Evolutionary conservation across 2,888 invertebrate genomes (phyloP), one percentile per base, ranked within the genome.

Genomic region (Sisyra nigra): DNA sequence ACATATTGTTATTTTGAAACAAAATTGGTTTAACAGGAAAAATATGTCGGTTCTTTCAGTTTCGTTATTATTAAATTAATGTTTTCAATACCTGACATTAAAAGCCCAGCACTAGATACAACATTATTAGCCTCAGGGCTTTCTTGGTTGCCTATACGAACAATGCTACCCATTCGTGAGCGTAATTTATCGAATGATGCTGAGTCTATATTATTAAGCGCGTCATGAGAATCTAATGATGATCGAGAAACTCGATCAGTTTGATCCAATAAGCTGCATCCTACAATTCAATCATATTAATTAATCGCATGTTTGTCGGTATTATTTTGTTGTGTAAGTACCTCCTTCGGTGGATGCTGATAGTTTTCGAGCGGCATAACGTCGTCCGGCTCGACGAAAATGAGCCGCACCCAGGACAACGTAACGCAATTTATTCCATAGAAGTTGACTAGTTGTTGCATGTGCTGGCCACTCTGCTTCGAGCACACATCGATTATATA

Each of bases 401-500:
- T 89, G 72, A 3, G 91, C 89, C 0, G 91, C 87, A 0, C 91
- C 93, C 48, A 87, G 67, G 14, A 96, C 83, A 0, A 92, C 91
- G 57, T 92, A 87, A 46, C 93, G 78, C 14, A 97, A 67, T 60
- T 93, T 92, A 59, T 85, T 89, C 96, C 96, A 97, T 54, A 91
- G 69, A 13, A 92, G 62, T 55, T 87, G 83, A 50, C 89, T 84
- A 41, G 82, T 83, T 52, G 80, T 77, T 47, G 62, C 58, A 47
- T 62, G 56, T 3, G 62, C 62, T 0, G 93, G 92, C 96, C 94
- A 96, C 51, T 86, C 84, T 5, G 93, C 91, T 63, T 96, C 94
- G 44, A 97, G 69, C 33, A 98, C 94, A 53, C 80, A 81, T 36
- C 79, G 67, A 58, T 80, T 81, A 53, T 74, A 78, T 53, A 78